These are phyloP conservation scores for Orycteropus afer DNA, from an alignment of 2,113 vertebrate genomes.

Conservation along the genomic window DNA sequence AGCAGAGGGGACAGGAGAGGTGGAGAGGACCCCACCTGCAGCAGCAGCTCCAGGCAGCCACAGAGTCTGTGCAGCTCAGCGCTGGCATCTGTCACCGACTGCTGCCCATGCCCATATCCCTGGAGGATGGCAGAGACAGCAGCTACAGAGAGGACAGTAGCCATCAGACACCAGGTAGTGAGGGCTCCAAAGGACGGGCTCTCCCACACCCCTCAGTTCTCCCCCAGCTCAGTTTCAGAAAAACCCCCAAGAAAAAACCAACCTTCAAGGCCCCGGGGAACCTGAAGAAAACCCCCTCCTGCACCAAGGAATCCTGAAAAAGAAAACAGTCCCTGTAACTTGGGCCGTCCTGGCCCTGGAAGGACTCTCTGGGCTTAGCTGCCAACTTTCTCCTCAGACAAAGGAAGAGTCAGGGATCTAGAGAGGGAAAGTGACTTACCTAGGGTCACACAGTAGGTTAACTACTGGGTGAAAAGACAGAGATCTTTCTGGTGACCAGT, in stretches of 20 bases:
- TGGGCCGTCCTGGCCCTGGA: neutral
- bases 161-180: neutral
- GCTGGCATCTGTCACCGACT: constrained; percentile 82
- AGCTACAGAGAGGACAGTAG: constrained; percentile 45
- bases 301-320: constrained; percentile 75
- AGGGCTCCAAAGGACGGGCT: fast-evolving
- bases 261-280: constrained; percentile 84
- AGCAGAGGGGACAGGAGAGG: neutral
- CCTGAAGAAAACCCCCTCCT: constrained; percentile 63
- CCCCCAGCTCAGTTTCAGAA: neutral
- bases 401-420: neutral
- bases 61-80: constrained; percentile 86
- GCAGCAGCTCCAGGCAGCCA: constrained; percentile 86
- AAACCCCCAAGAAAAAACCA: constrained; percentile 68
- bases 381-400: neutral
- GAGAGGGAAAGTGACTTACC: neutral
- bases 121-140: constrained; percentile 74
- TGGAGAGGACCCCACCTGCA: constrained; percentile 82
- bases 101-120: constrained; percentile 65
- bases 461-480: neutral
- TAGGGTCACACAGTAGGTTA: neutral
- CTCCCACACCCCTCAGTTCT: neutral
- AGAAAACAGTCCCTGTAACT: constrained; percentile 15
- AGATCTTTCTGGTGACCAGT: neutral
- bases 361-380: neutral